Evolutionary conservation across 2,113 vertebrate species (phyloP).

Genomic region (Rallus limicola): DNA sequence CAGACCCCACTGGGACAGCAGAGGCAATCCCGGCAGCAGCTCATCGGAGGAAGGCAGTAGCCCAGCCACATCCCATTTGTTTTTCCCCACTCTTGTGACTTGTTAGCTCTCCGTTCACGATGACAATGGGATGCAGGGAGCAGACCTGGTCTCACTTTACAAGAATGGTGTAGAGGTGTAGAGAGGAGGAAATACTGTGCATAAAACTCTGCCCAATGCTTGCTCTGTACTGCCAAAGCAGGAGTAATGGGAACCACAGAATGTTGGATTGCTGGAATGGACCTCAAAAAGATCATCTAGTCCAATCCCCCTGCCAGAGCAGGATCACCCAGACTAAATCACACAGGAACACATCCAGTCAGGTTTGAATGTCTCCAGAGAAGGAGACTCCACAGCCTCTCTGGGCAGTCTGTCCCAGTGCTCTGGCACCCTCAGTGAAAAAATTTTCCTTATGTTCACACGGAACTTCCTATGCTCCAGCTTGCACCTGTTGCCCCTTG

Average conservation of each 20-base stretch:
- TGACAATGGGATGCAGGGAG: not conserved
- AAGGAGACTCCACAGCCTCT: too few relatives aligned
- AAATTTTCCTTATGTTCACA: too few relatives aligned
- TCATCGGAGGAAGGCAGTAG: not conserved
- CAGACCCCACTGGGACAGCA: not conserved
- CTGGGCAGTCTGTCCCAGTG: too few relatives aligned
- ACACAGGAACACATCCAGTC: too few relatives aligned
- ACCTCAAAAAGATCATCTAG: too few relatives aligned
- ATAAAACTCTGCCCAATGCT: not conserved
- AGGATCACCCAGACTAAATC: too few relatives aligned
- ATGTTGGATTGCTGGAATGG: too few relatives aligned
- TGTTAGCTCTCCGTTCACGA: not conserved
- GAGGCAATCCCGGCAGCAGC: not conserved
- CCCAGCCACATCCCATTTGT: not conserved
- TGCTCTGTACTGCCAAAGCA: accelerated
- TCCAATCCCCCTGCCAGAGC: too few relatives aligned
- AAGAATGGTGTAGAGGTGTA: not conserved
- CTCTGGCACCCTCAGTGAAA: too few relatives aligned
- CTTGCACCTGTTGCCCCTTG: too few relatives aligned
- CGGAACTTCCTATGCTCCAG: too few relatives aligned
- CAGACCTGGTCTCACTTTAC: not conserved
- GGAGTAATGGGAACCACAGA: not conserved
- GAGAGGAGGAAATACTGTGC: not conserved
- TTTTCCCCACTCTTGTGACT: not conserved
- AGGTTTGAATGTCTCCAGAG: too few relatives aligned